These are phyloP conservation scores for Hycleus cichorii DNA, from an alignment of 1,140 invertebrate species.

Conservation along the genomic window DNA sequence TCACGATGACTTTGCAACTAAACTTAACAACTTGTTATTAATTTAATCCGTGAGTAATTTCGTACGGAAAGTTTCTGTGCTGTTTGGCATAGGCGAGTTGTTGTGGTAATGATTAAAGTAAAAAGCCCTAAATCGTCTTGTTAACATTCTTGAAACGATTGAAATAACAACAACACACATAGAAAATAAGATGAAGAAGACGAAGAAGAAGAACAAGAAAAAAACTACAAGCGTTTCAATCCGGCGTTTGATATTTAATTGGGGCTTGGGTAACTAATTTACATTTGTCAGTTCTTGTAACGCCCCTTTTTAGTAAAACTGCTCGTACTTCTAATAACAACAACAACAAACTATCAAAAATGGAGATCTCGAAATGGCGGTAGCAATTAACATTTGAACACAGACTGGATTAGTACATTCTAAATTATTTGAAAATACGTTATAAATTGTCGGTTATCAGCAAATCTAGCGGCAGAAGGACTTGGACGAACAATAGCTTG, in stretches of 20 bases:
- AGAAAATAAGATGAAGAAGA: background rate
- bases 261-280: conserved; percentile 22
- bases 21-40: conserved; percentile 6
- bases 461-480: conserved; percentile 15
- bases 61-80: no score
- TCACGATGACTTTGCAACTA: conserved; percentile 5
- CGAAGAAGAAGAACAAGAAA: no score
- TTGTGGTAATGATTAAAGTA: background rate
- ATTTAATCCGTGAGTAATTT: conserved; percentile 9
- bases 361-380: conserved; percentile 9
- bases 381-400: conserved; percentile 20
- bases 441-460: conserved; percentile 26
- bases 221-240: background rate
- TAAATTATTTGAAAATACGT: conserved; percentile 15
- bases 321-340: no score
- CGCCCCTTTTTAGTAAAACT: conserved; percentile 7
- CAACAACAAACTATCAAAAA: background rate
- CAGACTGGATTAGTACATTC: conserved; percentile 10
- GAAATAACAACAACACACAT: conserved; percentile 26
- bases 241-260: conserved; percentile 18
- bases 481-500: conserved; percentile 21
- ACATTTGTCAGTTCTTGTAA: conserved; percentile 17
- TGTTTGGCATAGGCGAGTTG: no score
- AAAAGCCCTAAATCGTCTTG: conserved; percentile 4
- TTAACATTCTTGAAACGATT: conserved; percentile 21